A percentile compares a stretch with the other conserved stretches of the same genome.
Conservation (phyloP, 2,888 invertebrate species). For the Ormyrus thymus region DNA sequence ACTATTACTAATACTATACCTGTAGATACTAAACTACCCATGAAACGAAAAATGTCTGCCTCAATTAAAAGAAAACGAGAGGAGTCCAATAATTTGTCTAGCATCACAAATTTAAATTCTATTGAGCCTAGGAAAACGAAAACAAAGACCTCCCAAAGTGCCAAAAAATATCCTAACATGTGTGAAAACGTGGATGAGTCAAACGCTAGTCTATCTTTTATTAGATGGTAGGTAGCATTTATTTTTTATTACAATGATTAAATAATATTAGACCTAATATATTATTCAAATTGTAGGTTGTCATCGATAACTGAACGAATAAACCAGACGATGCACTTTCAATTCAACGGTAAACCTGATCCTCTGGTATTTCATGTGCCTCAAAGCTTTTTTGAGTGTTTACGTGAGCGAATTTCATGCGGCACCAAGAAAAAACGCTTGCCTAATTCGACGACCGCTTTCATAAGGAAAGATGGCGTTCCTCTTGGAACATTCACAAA, state of each 20-base stretch:
- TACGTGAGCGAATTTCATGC: slow-evolving; percentile 83
- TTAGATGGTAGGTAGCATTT: slow-evolving; percentile 77
- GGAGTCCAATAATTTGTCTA: slow-evolving; percentile 62
- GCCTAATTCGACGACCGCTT: slow-evolving; percentile 80
- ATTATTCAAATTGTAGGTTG: slow-evolving; percentile 28
- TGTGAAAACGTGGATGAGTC: slow-evolving; percentile 69
- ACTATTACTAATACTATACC: slow-evolving; percentile 54
- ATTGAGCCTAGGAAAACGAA: slow-evolving; percentile 68
- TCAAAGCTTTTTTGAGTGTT: slow-evolving; percentile 82
- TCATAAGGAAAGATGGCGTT: slow-evolving; percentile 78
- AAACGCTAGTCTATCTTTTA: slow-evolving; percentile 76
- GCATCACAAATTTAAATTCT: slow-evolving; percentile 67
- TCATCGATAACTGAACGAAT: slow-evolving; percentile 85
- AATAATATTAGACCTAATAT: neutral
- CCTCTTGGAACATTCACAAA: slow-evolving; percentile 82
- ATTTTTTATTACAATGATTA: neutral
- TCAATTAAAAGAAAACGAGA: slow-evolving; percentile 69
- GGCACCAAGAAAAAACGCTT: slow-evolving; percentile 80
- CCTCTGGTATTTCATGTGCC: slow-evolving; percentile 83
- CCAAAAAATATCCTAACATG: slow-evolving; percentile 67
- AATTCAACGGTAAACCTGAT: slow-evolving; percentile 81
- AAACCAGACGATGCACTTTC: slow-evolving; percentile 85
- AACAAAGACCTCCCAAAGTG: slow-evolving; percentile 63
- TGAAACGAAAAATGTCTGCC: slow-evolving; percentile 51
- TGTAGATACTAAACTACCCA: neutral